Evolutionary conservation across 2,113 vertebrate genomes (phyloP).

Genomic region (Urocolius indicus): DNA sequence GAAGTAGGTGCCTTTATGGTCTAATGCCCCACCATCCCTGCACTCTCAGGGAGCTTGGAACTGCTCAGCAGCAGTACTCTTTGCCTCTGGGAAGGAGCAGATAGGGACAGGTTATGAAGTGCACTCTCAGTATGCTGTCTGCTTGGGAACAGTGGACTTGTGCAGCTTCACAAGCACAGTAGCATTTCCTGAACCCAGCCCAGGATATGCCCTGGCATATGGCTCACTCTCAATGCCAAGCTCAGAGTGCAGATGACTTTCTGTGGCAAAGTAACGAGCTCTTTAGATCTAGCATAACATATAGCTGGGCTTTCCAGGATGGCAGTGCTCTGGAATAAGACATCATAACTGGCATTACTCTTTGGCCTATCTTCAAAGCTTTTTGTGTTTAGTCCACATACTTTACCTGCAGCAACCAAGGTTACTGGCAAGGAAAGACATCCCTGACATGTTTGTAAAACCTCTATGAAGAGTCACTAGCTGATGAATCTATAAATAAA

Average conservation of each 20-base stretch:
- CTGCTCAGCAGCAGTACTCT: neutral
- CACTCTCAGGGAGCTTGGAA: neutral
- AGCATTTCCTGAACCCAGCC: neutral
- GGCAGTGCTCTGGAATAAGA: neutral
- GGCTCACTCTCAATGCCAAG: neutral
- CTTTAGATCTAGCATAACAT: neutral
- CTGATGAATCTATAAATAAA: neutral
- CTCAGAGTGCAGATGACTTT: neutral
- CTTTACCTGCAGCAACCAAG: neutral
- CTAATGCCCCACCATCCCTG: neutral
- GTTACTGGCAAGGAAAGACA: neutral
- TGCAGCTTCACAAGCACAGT: rapidly evolving
- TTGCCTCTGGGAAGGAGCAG: neutral
- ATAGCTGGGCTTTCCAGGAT: neutral
- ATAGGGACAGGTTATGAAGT: neutral
- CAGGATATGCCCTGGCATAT: neutral
- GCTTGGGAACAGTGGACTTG: neutral
- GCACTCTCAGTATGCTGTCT: neutral
- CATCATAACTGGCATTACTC: neutral
- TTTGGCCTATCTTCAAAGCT: neutral
- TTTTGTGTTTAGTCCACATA: neutral
- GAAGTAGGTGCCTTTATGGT: neutral
- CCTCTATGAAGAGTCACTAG: neutral
- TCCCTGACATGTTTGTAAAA: neutral
- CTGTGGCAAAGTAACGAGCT: neutral